Base-by-base conservation (phyloP, 2,797 vertebrate species). In the Euthynnus affinis region DNA sequence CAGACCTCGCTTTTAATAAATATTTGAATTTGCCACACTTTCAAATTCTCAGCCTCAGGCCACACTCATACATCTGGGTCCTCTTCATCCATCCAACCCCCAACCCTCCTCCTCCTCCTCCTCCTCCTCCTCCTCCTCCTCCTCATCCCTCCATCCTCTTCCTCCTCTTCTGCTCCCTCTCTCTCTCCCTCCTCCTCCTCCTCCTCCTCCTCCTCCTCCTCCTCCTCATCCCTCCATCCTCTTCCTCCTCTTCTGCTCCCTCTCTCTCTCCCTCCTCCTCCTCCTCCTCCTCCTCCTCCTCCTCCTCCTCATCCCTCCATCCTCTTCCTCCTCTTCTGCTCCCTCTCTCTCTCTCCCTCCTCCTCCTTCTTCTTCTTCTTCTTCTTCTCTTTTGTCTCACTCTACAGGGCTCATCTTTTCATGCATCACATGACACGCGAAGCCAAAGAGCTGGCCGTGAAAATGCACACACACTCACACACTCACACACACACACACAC, bases 371-470 rank as follows among this genome's bases (percentile, higher is more conserved):
- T 29, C 32, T 3, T 52, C 37, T 37, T 7, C 1, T 42, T 42
- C 40, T 14, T 42, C 76, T 32, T 64, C 73, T 61, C 78, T 77
- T 88, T 87, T 89, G 81, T 91, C 78, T 86, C 34, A 46, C 86
- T 90, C 88, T 89, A 83, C 78, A 65, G 88, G 91, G 87, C 80
- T 84, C 84, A 90, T 91, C 83, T 88, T 82, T 92, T 89, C 79
- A 91, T 80, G 90, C 89, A 87, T 90, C 90, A 88, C 83, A 91
- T 93, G 91, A 93, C 90, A 93, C 81, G 88, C 77, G 82, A 83
- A 84, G 78, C 83, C 77, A 84, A 68, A 67, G 40, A 86, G 78
- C 73, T 53, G 52, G 65, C 73, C n/a, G 9, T 59, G 32, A 17
- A 61, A 61, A 42, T 8, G 23, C 34, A 34, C 37, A 6, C 20